phyloP scores from a whole-genome alignment of 2,888 invertebrate genomes.

The Auanema freiburgensis region DNA sequence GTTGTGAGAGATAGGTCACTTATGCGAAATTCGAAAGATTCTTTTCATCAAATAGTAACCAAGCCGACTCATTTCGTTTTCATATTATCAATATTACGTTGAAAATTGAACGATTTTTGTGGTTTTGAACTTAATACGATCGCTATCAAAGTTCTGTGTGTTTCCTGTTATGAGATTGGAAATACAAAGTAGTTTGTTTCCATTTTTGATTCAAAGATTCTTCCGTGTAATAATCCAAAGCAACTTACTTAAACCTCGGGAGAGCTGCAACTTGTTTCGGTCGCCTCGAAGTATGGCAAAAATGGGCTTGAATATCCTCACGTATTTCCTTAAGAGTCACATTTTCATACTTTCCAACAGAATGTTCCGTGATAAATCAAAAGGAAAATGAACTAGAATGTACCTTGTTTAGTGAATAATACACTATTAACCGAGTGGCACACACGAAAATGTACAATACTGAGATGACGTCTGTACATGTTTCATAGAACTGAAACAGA shows the following conservation, averaged over 20 bases:
- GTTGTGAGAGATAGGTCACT: no score
- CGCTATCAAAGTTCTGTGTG: no score
- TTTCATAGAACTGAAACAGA: slow-evolving; percentile 54
- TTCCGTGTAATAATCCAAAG: not conserved
- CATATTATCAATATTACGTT: no score
- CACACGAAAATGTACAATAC: slow-evolving; percentile 60
- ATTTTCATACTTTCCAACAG: not conserved
- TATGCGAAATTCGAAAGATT: no score
- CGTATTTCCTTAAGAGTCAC: slow-evolving; percentile 30
- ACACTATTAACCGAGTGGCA: slow-evolving; percentile 56
- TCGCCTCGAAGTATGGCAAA: slow-evolving; percentile 16
- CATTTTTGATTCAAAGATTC: not conserved
- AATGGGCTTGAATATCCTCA: slow-evolving; percentile 27
- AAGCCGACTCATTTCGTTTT: no score
- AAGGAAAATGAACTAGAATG: not conserved
- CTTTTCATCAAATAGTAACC: no score
- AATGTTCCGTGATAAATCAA: not conserved
- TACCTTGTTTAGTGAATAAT: slow-evolving; percentile 56
- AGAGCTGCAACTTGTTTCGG: not conserved
- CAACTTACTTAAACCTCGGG: slow-evolving; percentile 5
- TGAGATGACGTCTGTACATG: slow-evolving; percentile 55
- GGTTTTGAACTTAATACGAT: no score
- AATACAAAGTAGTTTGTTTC: no score
- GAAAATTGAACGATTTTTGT: no score
- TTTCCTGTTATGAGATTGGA: no score